Base-by-base conservation (phyloP, 2,888 invertebrate genomes). In the Aplocera efformata region DNA sequence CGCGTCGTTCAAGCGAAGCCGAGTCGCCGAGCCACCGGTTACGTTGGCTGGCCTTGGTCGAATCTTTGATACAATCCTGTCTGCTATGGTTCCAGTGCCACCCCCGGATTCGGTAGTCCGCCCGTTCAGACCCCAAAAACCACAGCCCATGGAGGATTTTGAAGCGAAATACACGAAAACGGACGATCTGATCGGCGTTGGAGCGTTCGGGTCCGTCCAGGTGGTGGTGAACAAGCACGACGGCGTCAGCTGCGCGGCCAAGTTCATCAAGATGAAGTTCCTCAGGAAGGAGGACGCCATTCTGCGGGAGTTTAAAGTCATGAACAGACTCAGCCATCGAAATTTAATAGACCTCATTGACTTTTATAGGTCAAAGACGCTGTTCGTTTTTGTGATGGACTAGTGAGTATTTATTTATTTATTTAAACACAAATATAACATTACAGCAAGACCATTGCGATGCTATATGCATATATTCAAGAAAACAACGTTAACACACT, bases 301-400 rank as follows among this genome's bases (percentile, higher is more conserved):
- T 4, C 86, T 91, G 38, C 93, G 94, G 47, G 97, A 98, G 82
- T 94, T 96, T 37, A 92, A 93, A 47, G 94, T 97, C 46, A 96
- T 98, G 96, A 95, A 94, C 60, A 84, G 91, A 10, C 81, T 98
- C 35, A 84, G 92, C 42, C 98, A 98, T 83, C 94, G 94, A 1
- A 94, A 96, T 60, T 89, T 98, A 0, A 89, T 98, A 6, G 94
- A 95, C 67, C 51, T 73, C 4, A 39, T 59, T 2, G 64, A 59
- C 6, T 60, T 65, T 1, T 72, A 61, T 35, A 28, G 46, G 1
- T 35, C 50, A 6, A 48, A 42, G n/a, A 51, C 56, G 2, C 37
- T 95, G 70, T 94, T 94, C 65, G 91, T 96, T 42, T 93, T 98
- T 85, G 92, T 98, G 24, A 95, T 95, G 85, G 98, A 98, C 90